Evolutionary conservation across 2,888 invertebrate genomes (phyloP).

Genomic region (Ophion costatus): DNA sequence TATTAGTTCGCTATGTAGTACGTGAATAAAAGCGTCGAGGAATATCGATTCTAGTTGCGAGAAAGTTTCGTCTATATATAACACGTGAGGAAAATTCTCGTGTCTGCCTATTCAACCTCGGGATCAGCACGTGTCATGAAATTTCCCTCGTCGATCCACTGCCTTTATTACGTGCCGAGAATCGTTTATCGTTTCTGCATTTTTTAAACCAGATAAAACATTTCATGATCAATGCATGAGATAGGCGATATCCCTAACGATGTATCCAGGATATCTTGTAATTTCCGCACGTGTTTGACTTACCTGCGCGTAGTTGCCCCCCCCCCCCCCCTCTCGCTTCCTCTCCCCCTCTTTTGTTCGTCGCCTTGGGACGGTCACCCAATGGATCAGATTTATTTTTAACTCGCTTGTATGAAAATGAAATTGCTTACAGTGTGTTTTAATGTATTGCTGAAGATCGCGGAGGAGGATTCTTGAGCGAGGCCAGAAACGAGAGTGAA

Average conservation of each 20-base stretch:
- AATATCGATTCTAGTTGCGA: background rate
- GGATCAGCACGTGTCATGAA: constrained; percentile 35
- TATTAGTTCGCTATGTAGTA: background rate
- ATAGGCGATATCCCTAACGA: constrained; percentile 4
- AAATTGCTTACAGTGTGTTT: constrained; percentile 19
- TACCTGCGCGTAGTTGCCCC: constrained; percentile 26
- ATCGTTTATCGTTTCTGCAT: constrained; percentile 6
- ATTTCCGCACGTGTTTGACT: constrained; percentile 52
- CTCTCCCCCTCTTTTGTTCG: constrained; percentile 30
- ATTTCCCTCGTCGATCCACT: constrained; percentile 42
- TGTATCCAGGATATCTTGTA: constrained; percentile 48
- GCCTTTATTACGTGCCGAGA: constrained; percentile 42
- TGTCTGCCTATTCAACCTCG: background rate
- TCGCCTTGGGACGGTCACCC: constrained; percentile 42
- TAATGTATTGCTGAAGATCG: constrained; percentile 22
- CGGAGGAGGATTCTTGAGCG: constrained; percentile 58
- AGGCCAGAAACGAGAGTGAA: constrained; percentile 63
- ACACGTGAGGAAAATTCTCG: background rate
- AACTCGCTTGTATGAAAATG: constrained; percentile 51
- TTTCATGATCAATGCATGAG: too few species aligned
- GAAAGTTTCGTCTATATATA: background rate
- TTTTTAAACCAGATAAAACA: background rate
- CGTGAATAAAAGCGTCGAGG: background rate
- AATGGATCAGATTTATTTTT: constrained; percentile 72
- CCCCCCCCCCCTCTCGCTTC: background rate